Conservation (phyloP, 2,888 invertebrate genomes). For the Cryptocephalus primarius region DNA sequence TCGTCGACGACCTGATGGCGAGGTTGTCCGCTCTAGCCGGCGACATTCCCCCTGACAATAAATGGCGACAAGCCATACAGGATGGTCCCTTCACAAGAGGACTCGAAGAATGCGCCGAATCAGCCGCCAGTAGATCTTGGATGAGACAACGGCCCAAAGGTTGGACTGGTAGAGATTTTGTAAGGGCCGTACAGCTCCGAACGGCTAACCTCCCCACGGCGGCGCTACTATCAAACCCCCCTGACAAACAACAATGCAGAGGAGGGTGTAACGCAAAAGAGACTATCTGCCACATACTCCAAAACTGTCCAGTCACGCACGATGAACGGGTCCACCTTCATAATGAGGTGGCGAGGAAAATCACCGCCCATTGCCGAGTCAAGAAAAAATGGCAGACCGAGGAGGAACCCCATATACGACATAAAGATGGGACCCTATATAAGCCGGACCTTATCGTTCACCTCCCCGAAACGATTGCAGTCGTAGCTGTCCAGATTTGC, state of each 20-base stretch:
- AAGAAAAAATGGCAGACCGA: slow-evolving; percentile 1
- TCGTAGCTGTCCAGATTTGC: background rate
- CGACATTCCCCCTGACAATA: background rate
- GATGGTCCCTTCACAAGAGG: background rate
- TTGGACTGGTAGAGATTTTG: slow-evolving; percentile 14
- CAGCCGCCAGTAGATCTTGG: slow-evolving; percentile 4
- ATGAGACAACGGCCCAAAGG: background rate
- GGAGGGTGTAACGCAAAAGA: slow-evolving; percentile 10
- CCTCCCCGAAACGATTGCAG: background rate
- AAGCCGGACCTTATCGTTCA: slow-evolving; percentile 11
- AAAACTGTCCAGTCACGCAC: slow-evolving; percentile 9
- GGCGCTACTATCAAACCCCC: slow-evolving; percentile 3
- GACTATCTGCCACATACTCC: slow-evolving; percentile 8
- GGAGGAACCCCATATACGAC: slow-evolving; percentile 13
- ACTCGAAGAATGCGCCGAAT: background rate
- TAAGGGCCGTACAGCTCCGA: slow-evolving; percentile 8
- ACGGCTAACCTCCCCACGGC: slow-evolving; percentile 4
- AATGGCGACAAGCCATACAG: slow-evolving; percentile 1
- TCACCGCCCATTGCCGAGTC: slow-evolving; percentile 1
- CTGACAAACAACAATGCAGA: slow-evolving; percentile 6
- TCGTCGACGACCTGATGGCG: background rate
- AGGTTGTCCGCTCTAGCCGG: slow-evolving; percentile 5
- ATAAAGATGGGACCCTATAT: slow-evolving; percentile 11
- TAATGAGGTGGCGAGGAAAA: slow-evolving; percentile 10
- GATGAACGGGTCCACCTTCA: slow-evolving; percentile 10